Evolutionary conservation across 92 coral and sea anemone genomes (phyloP).

Genomic region (Phenganax subtilis): DNA sequence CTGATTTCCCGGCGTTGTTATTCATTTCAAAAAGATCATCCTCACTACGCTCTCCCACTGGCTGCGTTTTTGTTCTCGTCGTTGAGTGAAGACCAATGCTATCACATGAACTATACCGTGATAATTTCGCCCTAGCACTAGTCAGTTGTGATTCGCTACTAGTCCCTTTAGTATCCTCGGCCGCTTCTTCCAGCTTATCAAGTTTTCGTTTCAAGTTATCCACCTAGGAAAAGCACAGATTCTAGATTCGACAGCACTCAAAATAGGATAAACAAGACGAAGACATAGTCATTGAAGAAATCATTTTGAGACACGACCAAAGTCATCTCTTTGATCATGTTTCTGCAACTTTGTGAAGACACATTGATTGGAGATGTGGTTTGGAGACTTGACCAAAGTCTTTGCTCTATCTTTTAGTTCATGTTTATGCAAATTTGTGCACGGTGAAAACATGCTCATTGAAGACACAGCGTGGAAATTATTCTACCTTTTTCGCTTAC

Average conservation of each 20-base stretch:
- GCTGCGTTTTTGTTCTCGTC: neutral
- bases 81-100: conserved; percentile 8
- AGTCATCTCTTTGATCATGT: no score
- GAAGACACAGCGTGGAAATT: no score
- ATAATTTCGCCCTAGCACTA: conserved; percentile 10
- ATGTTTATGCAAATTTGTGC: no score
- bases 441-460: no score
- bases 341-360: no score
- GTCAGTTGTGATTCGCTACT: neutral
- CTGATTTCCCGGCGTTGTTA: conserved; percentile 23
- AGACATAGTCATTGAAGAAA: no score
- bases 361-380: neutral
- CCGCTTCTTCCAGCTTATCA: conserved; percentile 23
- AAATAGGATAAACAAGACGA: no score
- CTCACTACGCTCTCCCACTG: neutral
- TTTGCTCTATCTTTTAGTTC: no score
- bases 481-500: no score
- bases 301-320: no score
- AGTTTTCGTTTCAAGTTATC: conserved; percentile 11
- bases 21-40: conserved; percentile 19
- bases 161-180: neutral
- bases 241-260: no score
- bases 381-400: neutral
- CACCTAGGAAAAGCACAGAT: neutral
- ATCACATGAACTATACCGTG: conserved; percentile 27